Percentiles rank a stretch among this genome's conserved stretches.
Evolutionary conservation across 2,113 vertebrate species (phyloP).

Genomic region (Muntiacus muntjak): DNA sequence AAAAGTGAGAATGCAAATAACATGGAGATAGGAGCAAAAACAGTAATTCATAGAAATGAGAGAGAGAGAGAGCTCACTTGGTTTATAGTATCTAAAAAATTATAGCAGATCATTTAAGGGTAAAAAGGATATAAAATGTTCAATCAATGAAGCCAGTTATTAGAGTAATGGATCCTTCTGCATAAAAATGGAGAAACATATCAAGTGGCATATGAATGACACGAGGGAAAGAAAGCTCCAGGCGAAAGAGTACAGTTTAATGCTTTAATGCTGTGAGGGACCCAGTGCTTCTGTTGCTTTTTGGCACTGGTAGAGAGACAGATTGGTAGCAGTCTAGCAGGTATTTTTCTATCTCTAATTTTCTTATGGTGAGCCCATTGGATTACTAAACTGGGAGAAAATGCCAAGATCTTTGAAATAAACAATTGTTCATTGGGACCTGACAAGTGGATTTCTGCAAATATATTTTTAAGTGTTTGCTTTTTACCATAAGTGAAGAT

Average conservation of each 20-base stretch:
- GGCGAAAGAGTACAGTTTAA: neutral
- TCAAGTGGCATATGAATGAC: slow-evolving; percentile 18
- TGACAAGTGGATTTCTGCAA: slow-evolving; percentile 14
- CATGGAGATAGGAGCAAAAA: neutral
- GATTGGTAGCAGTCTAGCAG: slow-evolving; percentile 49
- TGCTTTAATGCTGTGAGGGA: neutral
- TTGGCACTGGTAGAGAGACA: slow-evolving; percentile 25
- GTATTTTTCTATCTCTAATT: slow-evolving; percentile 59
- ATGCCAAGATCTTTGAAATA: slow-evolving; percentile 30
- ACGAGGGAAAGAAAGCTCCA: slow-evolving; percentile 22
- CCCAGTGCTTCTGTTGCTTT: slow-evolving; percentile 30
- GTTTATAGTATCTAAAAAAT: slow-evolving; percentile 27
- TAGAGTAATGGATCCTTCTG: neutral
- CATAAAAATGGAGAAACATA: slow-evolving; percentile 16
- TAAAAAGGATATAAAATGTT: slow-evolving; percentile 30
- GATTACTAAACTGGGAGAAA: slow-evolving; percentile 38
- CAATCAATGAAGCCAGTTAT: neutral
- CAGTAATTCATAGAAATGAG: neutral
- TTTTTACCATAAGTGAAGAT: neutral
- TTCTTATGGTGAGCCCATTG: slow-evolving; percentile 13
- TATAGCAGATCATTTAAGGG: neutral
- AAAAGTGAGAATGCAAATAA: neutral
- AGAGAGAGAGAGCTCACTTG: neutral
- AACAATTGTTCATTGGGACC: neutral
- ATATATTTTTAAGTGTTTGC: slow-evolving; percentile 8